Base-by-base conservation (phyloP, 2,113 vertebrate genomes). In the Helogale parvula region DNA sequence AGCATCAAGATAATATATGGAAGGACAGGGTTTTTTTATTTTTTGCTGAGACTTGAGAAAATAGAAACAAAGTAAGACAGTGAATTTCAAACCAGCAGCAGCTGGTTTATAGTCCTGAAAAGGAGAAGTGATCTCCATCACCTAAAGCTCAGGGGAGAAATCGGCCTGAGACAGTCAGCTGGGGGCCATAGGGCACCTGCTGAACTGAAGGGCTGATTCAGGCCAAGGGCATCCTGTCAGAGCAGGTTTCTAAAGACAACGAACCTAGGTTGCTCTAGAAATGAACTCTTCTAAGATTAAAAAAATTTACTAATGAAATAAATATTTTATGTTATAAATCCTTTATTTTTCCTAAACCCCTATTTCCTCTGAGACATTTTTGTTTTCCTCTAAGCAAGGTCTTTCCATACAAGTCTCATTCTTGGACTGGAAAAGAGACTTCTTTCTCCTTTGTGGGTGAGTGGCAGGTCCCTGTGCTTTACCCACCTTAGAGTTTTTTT, bases 301-400 rank as follows among this genome's bases (percentile, higher is more conserved):
- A 7, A 19, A 19, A 54, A 74, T 31, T 52, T 63, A 10, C 45
- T 52, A 69, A 84, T 29, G 50, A 80, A n/a, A 72, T 52, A 90
- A 21, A 23, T 66, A 7, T 0, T 54, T 0, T 91, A 38, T 76
- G 16, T 63, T 66, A 29, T 66, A 77, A 31, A 27, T 50, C 33
- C 7, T 21, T 54, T 52, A 7, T 71, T 88, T 90, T 95, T 41
- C 41, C 74, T 52, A 54, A 23, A 0, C 63, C 10, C 80, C 21
- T 68, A 19, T 74, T 88, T 94, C 33, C 50, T 94, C 16, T 17
- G 57, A 85, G 50, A 29, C 19, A 31, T 50, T 88, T 92, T 89
- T 54, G 27, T 41, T 93, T 81, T 10, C 65, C n/a, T 68, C n/a
- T 95, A 47, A 41, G 66, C 3, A 85, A 14, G 35, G 3, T 16